Evolutionary conservation across 2,113 vertebrate genomes (phyloP), one percentile per base, ranked within the genome.

Genomic region (Orthonyx spaldingii): DNA sequence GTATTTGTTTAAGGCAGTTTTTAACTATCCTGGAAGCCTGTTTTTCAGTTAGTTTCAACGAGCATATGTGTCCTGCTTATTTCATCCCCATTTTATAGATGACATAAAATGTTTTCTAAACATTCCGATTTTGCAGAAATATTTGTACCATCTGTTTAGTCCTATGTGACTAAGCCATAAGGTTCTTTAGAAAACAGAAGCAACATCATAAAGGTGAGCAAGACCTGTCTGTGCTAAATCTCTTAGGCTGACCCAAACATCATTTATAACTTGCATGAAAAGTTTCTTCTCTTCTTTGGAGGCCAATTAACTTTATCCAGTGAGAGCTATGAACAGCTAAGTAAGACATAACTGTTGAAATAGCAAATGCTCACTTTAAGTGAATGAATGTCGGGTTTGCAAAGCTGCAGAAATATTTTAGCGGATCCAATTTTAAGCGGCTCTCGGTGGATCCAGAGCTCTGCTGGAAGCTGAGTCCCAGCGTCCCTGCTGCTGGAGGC

Each of bases 401-500:
- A n/a, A 22, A 63, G 10, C 71, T 1, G n/a, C 50, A 49, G 35
- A 13, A 42, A 15, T 3, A 37, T 32, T 74, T 27, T 1, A 4
- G 50, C 14, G 6, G 22, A 5, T 1, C 16, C 27, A 2, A 2
- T 23, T 35, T 16, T 1, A 19, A 28, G 50, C 39, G 3, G 55
- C 4, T 18, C 16, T 4, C 19, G 2, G 49, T 1, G 44, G 6
- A 23, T 20, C 15, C 77, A 9, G 35, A 13, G 71, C 42, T 24
- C 39, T 2, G 68, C 32, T 7, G 20, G n/a, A 3, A 55, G 39
- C 2, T 20, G 33, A 16, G 21, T 6, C 8, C 11, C 9, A 3
- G 71, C 28, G 16, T 27, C 47, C 24, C 26, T 0, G 46, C 37
- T 5, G 35, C 26, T 7, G 74, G 30, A 13, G 22, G 13, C 8